Base-by-base conservation (phyloP, 2,797 vertebrate genomes). In the Petrocephalus schoutedeni region DNA sequence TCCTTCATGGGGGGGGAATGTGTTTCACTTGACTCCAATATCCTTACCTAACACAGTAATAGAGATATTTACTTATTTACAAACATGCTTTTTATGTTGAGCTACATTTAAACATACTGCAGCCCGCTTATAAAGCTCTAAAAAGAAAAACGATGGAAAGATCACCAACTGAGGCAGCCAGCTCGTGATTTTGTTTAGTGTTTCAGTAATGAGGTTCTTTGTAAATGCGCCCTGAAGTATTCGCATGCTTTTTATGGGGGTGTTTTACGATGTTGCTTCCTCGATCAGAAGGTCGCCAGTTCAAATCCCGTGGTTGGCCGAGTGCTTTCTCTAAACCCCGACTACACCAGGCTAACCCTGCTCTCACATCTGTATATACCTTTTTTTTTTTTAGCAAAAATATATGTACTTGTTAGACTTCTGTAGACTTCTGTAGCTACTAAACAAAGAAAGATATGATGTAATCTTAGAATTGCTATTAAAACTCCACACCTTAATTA, bases 11-110 rank as follows among this genome's bases (percentile, higher is more conserved):
- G 36, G 16, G 4, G 45, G 12, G 57, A 82, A 87, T 82, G 10
- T n/a, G 45, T 8, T 10, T 59, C 87, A 87, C 36, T 36, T 82
- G 71, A 87, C 58, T 86, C 19, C n/a, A 86, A 67, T 53, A 23
- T 87, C 23, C 84, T 8, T 32, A 71, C 53, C 16, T 71, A 57
- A 54, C 28, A 87, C 16, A 57, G 56, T 45, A n/a, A 74, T 10
- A 28, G 6, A 10, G 21, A 84, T 49, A 23, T 84, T 23, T 9
- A 54, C 49, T 10, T 49, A 28, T 28, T 28, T 28, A 28, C 41
- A 21, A 83, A 21, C 80, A 41, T 74, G 67, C 32, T 74, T 67
- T 7, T 67, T 67, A 67, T 67, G 23, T 12, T 28, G 36, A 74
- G 36, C 67, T 36, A 41, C 36, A 41, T 41, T 14, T 19, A 41